Percentiles rank a stretch among this genome's conserved stretches.
phyloP scores from a whole-genome alignment of 2,888 invertebrate species.

The Drosophila nr. perissopoda region DNA sequence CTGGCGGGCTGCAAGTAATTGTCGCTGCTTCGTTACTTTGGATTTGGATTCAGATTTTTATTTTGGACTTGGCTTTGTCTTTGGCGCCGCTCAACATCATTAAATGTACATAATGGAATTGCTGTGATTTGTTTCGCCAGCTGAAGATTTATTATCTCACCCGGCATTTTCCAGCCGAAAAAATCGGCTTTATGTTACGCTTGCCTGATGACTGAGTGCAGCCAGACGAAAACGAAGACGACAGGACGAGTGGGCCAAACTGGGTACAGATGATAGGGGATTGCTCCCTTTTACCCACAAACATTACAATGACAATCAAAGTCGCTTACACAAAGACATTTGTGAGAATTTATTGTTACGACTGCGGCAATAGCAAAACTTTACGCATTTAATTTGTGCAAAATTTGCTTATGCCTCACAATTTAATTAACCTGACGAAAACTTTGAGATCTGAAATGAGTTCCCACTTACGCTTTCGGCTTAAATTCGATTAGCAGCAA shows the following conservation, averaged over 20 bases:
- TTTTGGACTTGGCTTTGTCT: conserved; percentile 27
- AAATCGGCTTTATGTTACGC: conserved; percentile 77
- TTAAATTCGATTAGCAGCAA: background rate
- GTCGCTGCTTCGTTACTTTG: conserved; percentile 69
- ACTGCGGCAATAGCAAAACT: conserved; percentile 69
- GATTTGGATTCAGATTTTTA: conserved; percentile 57
- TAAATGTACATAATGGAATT: conserved; percentile 79
- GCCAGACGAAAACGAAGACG: conserved; percentile 46
- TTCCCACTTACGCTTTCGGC: conserved; percentile 18
- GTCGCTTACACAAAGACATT: conserved; percentile 74
- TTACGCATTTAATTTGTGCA: conserved; percentile 74
- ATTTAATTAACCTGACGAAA: conserved; percentile 75
- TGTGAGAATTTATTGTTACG: conserved; percentile 68
- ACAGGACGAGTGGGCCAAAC: conserved; percentile 6
- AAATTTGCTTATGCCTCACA: conserved; percentile 74
- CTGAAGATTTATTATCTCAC: conserved; percentile 74
- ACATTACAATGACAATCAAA: conserved; percentile 67
- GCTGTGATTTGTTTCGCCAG: conserved; percentile 75
- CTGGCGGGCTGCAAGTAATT: conserved; percentile 79
- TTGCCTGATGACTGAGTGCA: conserved; percentile 76
- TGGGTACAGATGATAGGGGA: conserved; percentile 17
- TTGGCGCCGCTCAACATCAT: conserved; percentile 70
- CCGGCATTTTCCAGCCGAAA: conserved; percentile 72
- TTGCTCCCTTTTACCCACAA: conserved; percentile 19
- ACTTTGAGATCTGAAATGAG: conserved; percentile 27